Percentiles rank a stretch among this genome's conserved stretches.
These are phyloP conservation scores for Heliornis fulica DNA, from an alignment of 2,113 vertebrate genomes.

Conservation along the genomic window DNA sequence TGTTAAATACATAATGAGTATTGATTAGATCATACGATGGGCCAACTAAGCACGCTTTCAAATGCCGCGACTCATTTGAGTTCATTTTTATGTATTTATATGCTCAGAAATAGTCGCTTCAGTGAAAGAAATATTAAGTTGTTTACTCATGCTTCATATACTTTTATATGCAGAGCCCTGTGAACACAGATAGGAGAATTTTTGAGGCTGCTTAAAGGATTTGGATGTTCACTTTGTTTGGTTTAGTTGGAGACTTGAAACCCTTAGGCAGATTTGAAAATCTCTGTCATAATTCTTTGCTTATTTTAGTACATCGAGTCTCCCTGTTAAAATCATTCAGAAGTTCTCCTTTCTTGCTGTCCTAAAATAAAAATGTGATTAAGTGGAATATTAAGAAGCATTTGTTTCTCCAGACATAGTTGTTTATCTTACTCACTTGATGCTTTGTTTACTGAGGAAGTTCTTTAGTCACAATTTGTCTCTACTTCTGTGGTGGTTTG, in stretches of 20 bases:
- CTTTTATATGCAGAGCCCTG: background rate
- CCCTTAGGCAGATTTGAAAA: background rate
- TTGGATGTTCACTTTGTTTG: background rate
- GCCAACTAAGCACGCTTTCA: background rate
- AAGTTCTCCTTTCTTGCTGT: background rate
- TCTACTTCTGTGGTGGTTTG: no score
- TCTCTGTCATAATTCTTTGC: background rate
- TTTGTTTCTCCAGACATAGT: background rate
- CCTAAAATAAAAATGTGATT: background rate
- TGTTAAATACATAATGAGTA: background rate
- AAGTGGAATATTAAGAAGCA: background rate
- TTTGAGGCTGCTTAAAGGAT: background rate
- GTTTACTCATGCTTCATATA: background rate
- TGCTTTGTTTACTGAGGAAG: background rate
- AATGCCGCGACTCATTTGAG: background rate
- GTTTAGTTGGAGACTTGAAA: background rate
- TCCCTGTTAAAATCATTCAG: background rate
- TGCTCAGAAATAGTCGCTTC: background rate
- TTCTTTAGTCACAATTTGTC: background rate
- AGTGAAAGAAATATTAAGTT: background rate
- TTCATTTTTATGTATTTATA: background rate
- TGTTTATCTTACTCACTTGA: background rate
- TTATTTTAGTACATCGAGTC: background rate
- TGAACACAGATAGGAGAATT: background rate
- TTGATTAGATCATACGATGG: background rate